Percentiles rank a stretch among this genome's conserved stretches.
These are phyloP conservation scores for Antechinus flavipes DNA, from an alignment of 2,113 vertebrate genomes.

Conservation along the genomic window DNA sequence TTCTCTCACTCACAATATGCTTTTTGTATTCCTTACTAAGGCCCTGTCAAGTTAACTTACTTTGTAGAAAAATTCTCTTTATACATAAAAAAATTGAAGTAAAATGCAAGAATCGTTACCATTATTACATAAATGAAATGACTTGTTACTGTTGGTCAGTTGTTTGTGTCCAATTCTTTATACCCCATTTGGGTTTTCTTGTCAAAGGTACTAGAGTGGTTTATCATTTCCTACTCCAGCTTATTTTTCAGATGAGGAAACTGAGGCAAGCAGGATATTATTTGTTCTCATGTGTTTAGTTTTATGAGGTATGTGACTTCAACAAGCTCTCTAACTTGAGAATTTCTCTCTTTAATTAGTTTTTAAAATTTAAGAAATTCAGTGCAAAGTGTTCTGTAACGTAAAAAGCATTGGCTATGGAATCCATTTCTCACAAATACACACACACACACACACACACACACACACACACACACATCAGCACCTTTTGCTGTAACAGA, in stretches of 20 bases:
- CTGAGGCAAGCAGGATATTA: background rate
- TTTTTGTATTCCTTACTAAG: background rate
- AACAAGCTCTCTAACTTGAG: background rate
- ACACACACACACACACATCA: no score
- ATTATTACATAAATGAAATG: background rate
- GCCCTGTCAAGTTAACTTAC: background rate
- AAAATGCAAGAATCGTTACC: background rate
- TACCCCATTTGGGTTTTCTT: background rate
- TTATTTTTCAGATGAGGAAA: background rate
- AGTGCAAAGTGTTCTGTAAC: background rate
- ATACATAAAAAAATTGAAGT: constrained; percentile 25
- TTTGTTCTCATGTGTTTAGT: background rate
- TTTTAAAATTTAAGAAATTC: background rate
- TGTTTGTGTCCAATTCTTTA: background rate
- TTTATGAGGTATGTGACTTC: background rate
- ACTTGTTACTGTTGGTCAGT: background rate
- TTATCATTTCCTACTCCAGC: background rate
- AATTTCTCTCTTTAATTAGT: background rate
- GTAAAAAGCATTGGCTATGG: background rate
- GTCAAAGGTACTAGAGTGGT: background rate
- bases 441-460: no score
- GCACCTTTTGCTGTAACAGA: background rate
- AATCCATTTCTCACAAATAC: background rate
- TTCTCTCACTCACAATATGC: constrained; percentile 1
- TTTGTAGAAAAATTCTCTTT: background rate